Evolutionary conservation across 2,113 vertebrate species (phyloP).

Genomic region (Elephas maximus): DNA sequence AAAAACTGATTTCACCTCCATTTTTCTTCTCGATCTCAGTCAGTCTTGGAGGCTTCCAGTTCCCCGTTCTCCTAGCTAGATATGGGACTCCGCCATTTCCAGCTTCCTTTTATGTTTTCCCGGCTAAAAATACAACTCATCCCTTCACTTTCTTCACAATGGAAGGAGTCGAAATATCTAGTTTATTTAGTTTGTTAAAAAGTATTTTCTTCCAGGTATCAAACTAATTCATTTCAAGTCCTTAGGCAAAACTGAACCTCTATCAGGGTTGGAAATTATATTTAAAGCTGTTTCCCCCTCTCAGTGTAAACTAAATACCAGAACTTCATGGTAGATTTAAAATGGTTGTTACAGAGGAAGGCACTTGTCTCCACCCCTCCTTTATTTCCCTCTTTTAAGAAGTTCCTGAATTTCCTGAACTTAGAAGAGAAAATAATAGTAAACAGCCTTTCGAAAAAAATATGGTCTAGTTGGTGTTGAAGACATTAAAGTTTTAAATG

Average conservation of each 20-base stretch:
- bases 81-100: neutral
- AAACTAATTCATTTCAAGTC: neutral
- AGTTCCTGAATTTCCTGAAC: slow-evolving; percentile 43
- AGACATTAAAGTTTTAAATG: slow-evolving; percentile 57
- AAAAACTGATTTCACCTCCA: neutral
- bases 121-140: neutral
- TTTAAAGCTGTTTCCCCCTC: neutral
- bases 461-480: slow-evolving; percentile 22
- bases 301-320: neutral
- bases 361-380: neutral
- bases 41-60: neutral
- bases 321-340: slow-evolving; percentile 31
- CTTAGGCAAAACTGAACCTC: neutral
- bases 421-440: slow-evolving; percentile 63
- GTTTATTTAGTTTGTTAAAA: slow-evolving; percentile 25
- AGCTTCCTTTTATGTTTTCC: neutral
- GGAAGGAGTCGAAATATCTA: neutral
- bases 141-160: neutral
- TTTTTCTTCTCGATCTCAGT: neutral
- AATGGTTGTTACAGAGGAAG: neutral
- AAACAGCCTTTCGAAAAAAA: slow-evolving; percentile 48
- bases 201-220: neutral
- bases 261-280: neutral
- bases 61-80: neutral
- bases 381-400: slow-evolving; percentile 34